Base-by-base conservation (phyloP, 2,888 invertebrate species). In the Cheilosia impressa region DNA sequence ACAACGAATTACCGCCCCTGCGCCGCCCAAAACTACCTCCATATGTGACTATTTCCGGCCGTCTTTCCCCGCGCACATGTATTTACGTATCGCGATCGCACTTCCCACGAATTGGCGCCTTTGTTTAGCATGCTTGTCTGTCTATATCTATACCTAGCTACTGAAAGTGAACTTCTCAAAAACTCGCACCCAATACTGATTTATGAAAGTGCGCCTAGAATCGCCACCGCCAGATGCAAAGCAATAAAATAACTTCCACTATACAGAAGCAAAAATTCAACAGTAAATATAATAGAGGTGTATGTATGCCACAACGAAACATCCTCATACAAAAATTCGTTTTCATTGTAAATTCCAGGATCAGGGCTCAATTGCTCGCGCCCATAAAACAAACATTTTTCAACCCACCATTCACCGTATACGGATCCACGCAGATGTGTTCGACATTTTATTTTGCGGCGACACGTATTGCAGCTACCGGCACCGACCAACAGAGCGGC, bases 281-380 rank as follows among this genome's bases (percentile, higher is more conserved):
- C 9, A 31, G 31, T 31, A 9, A 31, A 31, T 9, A 31, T 47
- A 66, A 66, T 80, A 73, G 31, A 62, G 47, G 62, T 55, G 55
- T 53, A 19, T 19, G 60, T 60, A 31, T 55, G 62, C 68, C 80
- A 47, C 66, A 58, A 41, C 34, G 53, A 63, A 17, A 58, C 19
- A 68, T 80, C 55, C 62, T 58, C 31, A 31, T 75, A 47, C 52
- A 38, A 2, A 57, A 34, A 10, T 24, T 22, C 19, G 13, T 22
- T 52, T 24, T 15, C 13, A 4, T 65, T 52, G 34, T 50, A 34
- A 38, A 57, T 57, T 55, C 34, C 63, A 73, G 63, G 83, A 83
- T 78, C 83, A 78, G 57, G 79, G 79, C 58, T 84, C 83, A 84
- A 84, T 84, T 65, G 79, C 65, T 57, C 69, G 75, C 80, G 66